These are phyloP conservation scores for Calosoma granatense DNA, from an alignment of 1,140 invertebrate genomes.

Conservation along the genomic window DNA sequence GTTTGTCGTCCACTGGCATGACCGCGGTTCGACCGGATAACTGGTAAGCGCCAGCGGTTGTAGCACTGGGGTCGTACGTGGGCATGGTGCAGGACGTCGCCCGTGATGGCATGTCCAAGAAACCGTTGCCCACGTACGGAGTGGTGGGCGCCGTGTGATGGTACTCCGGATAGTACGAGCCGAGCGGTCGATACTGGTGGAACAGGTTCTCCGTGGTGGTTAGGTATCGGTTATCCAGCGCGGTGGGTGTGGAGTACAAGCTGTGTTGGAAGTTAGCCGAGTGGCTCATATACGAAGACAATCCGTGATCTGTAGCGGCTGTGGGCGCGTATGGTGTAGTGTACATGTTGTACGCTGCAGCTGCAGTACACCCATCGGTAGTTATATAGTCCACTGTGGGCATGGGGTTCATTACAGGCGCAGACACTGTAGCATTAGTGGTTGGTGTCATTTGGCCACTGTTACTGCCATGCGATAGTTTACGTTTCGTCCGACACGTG, in stretches of 20 bases:
- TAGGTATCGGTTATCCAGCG: slow-evolving; percentile 63
- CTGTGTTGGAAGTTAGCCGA: slow-evolving; percentile 60
- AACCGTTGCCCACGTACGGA: slow-evolving; percentile 68
- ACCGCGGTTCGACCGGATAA: slow-evolving; percentile 33
- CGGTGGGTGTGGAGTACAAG: slow-evolving; percentile 54
- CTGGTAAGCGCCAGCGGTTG: slow-evolving; percentile 40
- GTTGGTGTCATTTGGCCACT: slow-evolving; percentile 31
- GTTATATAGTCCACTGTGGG: slow-evolving; percentile 54
- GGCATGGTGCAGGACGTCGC: slow-evolving; percentile 34
- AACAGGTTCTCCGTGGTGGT: slow-evolving; percentile 72
- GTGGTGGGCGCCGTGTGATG: slow-evolving; percentile 48
- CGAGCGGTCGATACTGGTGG: slow-evolving; percentile 70
- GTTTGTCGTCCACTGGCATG: slow-evolving; percentile 46
- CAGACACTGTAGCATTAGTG: slow-evolving; percentile 21
- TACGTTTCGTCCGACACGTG: slow-evolving; percentile 82
- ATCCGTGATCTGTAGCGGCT: slow-evolving; percentile 49
- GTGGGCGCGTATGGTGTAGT: slow-evolving; percentile 68
- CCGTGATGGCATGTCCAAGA: slow-evolving; percentile 53
- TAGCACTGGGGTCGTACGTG: slow-evolving; percentile 41
- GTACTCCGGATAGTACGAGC: slow-evolving; percentile 69
- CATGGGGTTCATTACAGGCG: slow-evolving; percentile 33
- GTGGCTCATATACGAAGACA: slow-evolving; percentile 60
- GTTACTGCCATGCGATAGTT: slow-evolving; percentile 46
- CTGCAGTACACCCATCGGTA: slow-evolving; percentile 52
- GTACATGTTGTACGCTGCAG: slow-evolving; percentile 71